phyloP scores from a whole-genome alignment of 2,888 invertebrate genomes.

The Drosophila macrothrix region DNA sequence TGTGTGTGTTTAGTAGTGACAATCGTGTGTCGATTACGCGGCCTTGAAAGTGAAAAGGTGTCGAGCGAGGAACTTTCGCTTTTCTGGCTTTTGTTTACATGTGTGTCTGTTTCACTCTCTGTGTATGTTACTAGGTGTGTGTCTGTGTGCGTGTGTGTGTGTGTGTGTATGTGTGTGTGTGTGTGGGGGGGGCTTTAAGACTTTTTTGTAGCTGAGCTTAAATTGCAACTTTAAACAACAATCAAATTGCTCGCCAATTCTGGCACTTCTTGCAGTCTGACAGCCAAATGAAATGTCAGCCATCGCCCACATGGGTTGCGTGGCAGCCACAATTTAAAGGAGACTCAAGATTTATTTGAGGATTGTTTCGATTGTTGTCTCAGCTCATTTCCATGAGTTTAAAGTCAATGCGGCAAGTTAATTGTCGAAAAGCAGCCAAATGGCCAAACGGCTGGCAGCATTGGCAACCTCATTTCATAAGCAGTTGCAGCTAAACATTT shows the following conservation, averaged over 20 bases:
- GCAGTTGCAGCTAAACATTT: slow-evolving; percentile 70
- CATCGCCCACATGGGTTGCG: slow-evolving; percentile 52
- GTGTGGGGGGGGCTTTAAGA: slow-evolving; percentile 27
- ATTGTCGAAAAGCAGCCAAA: slow-evolving; percentile 40
- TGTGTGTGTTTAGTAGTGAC: slow-evolving; percentile 45
- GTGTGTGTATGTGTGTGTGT: slow-evolving; percentile 16
- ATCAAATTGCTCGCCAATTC: slow-evolving; percentile 64
- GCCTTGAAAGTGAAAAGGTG: slow-evolving; percentile 84
- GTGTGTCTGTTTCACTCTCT: background rate
- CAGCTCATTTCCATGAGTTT: slow-evolving; percentile 62
- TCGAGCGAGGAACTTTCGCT: slow-evolving; percentile 67
- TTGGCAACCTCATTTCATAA: slow-evolving; percentile 75
- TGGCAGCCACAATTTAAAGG: slow-evolving; percentile 27
- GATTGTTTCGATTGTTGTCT: slow-evolving; percentile 8
- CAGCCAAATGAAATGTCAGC: slow-evolving; percentile 62
- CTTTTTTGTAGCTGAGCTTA: slow-evolving; percentile 23
- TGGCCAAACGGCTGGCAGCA: slow-evolving; percentile 30
- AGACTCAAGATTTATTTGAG: slow-evolving; percentile 8
- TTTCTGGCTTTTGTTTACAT: slow-evolving; percentile 27
- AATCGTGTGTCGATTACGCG: slow-evolving; percentile 69
- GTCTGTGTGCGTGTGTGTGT: slow-evolving; percentile 10
- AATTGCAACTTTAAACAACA: slow-evolving; percentile 61
- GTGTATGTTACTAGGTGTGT: background rate
- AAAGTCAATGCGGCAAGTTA: slow-evolving; percentile 53
- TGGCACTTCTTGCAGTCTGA: slow-evolving; percentile 44